A percentile compares a stretch with the other conserved stretches of the same genome.
These are phyloP conservation scores for Temnothorax curvispinosus DNA, from an alignment of 1,140 invertebrate genomes.

Conservation along the genomic window DNA sequence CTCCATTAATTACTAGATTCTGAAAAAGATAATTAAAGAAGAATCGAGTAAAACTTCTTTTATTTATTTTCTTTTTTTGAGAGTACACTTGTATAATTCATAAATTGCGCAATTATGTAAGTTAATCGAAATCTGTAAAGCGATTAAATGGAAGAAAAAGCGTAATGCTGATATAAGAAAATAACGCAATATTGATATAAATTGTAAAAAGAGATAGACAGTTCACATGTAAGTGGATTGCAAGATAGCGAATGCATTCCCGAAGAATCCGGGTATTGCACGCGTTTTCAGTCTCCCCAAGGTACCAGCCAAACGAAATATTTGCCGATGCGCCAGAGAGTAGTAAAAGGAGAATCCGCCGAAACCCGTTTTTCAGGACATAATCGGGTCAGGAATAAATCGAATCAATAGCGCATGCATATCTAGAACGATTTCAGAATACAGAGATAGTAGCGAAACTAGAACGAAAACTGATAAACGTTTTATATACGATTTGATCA, in stretches of 20 bases:
- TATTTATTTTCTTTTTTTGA: background rate
- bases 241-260: slow-evolving; percentile 19
- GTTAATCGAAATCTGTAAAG: background rate
- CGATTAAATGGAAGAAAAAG: background rate
- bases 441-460: slow-evolving; percentile 11
- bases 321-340: slow-evolving; percentile 32
- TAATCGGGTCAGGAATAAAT: slow-evolving; percentile 51
- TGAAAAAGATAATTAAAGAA: background rate
- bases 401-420: slow-evolving; percentile 26
- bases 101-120: background rate
- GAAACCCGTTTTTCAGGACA: slow-evolving; percentile 49
- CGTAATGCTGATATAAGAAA: background rate
- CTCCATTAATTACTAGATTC: background rate
- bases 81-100: background rate
- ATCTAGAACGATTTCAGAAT: slow-evolving; percentile 21
- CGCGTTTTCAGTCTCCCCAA: background rate
- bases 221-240: slow-evolving; percentile 64
- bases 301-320: slow-evolving; percentile 24
- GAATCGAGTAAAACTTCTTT: background rate
- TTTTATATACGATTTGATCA: background rate
- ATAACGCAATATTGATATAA: slow-evolving; percentile 21
- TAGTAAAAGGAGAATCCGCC: background rate
- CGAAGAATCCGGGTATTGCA: slow-evolving; percentile 63
- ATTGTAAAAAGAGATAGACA: slow-evolving; percentile 27
- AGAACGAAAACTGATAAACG: background rate